phyloP scores from a whole-genome alignment of 2,888 invertebrate genomes.

The Leucophenga maculata region DNA sequence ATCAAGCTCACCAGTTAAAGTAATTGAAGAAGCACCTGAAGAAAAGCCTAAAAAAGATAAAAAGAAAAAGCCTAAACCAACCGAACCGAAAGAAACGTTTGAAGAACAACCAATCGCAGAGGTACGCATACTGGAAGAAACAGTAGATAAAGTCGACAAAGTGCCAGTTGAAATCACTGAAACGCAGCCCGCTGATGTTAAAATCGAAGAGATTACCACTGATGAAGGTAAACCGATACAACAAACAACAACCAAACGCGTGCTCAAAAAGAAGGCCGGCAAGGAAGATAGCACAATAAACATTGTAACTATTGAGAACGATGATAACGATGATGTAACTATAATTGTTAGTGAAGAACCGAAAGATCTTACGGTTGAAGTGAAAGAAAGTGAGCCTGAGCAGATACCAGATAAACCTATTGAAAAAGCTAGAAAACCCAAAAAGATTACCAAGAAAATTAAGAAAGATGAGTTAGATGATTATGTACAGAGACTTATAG shows the following conservation, averaged over 20 bases:
- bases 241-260: conserved; percentile 64
- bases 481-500: conserved; percentile 61
- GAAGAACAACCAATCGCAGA: conserved; percentile 49
- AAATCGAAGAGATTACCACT: conserved; percentile 57
- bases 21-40: conserved; percentile 56
- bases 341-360: conserved; percentile 64
- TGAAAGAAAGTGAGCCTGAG: conserved; percentile 51
- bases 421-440: conserved; percentile 64
- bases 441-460: conserved; percentile 58
- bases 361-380: conserved; percentile 33
- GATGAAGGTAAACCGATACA: conserved; percentile 62
- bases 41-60: conserved; percentile 62
- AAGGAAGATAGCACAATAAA: conserved; percentile 60
- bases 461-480: conserved; percentile 62
- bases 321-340: conserved; percentile 60
- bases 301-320: conserved; percentile 66
- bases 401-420: conserved; percentile 53
- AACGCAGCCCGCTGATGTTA: conserved; percentile 55
- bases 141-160: conserved; percentile 34
- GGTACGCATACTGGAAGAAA: conserved; percentile 56
- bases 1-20: conserved; percentile 35
- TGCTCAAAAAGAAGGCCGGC: conserved; percentile 62
- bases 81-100: conserved; percentile 38
- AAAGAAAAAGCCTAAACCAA: conserved; percentile 55
- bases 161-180: conserved; percentile 59